Evolutionary conservation across 2,888 invertebrate species (phyloP).

Genomic region (Phytoseiulus persimilis): DNA sequence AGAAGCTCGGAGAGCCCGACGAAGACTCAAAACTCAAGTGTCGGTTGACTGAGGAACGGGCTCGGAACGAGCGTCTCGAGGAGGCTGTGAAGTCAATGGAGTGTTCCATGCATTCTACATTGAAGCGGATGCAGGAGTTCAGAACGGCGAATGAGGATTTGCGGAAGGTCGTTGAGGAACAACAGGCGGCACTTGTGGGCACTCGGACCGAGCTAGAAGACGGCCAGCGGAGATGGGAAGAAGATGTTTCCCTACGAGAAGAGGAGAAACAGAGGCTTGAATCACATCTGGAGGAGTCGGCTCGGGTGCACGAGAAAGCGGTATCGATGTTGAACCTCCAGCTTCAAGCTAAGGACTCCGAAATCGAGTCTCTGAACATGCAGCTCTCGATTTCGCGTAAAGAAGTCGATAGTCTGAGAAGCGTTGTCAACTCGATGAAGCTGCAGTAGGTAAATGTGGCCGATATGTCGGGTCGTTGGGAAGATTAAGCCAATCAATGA

Average conservation of each 20-base stretch:
- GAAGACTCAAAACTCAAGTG: not conserved
- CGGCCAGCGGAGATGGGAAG: not conserved
- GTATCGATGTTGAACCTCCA: not conserved
- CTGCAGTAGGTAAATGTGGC: not conserved
- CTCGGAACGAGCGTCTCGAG: not conserved
- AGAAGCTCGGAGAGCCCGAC: not conserved
- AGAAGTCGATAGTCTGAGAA: slow-evolving; percentile 25
- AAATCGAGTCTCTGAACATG: not conserved
- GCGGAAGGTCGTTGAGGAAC: slow-evolving; percentile 27
- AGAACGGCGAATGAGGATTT: not conserved
- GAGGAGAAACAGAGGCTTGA: not conserved
- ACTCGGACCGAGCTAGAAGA: slow-evolving; percentile 19
- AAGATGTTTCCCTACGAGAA: not conserved
- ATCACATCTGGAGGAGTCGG: not conserved
- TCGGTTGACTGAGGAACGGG: not conserved
- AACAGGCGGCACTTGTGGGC: not conserved
- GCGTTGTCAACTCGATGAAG: slow-evolving; percentile 15
- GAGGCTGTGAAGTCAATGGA: slow-evolving; percentile 6
- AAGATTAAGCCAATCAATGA: no score
- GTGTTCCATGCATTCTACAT: slow-evolving; percentile 13
- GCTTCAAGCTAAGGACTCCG: slow-evolving; percentile 23
- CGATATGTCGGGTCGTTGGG: not conserved
- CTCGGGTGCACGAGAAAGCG: not conserved
- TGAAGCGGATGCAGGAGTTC: slow-evolving; percentile 21
- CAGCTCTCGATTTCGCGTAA: slow-evolving; percentile 11